Evolutionary conservation across 1,140 invertebrate species (phyloP), one percentile per base, ranked within the genome.

Genomic region (Plectrocnemia conspersa): DNA sequence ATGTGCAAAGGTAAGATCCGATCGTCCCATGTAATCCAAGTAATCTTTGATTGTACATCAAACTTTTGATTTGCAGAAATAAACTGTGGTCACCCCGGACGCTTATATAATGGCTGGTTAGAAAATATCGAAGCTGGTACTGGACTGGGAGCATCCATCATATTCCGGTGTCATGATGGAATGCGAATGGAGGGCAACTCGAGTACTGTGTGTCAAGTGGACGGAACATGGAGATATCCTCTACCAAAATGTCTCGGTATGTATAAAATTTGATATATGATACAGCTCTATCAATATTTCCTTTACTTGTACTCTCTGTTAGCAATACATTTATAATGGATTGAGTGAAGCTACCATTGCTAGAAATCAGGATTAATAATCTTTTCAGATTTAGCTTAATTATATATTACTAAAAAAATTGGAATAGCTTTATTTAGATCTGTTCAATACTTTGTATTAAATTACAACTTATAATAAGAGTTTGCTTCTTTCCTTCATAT

Each of bases 91-190:
- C 82, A 86, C 61, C 91, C 93, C 0, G 91, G 91, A 3, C 79
- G 84, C 16, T 76, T 98, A 1, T 91, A 89, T 77, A 97, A 98
- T 68, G 95, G 95, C 5, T 97, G 93, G 86, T 79, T 98, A 50
- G 92, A 97, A 70, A 94, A 94, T 63, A 89, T 90, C 44, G 89
- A 91, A 61, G 80, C 82, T 10, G 91, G 91, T 16, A 95, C 92
- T 4, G 89, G 85, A 0, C 78, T 95, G 18, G 93, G 93, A 0
- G 86, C 91, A 0, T 92, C 89, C 29, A 85, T 97, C 50, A 93
- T 95, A 64, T 98, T 95, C 71, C 82, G 92, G 15, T 98, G 96
- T 69, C 86, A 90, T 64, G 89, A 93, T 50, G 86, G 88, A 54
- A 97, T 96, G 89, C 85, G 85, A 58, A 85, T 97, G 67, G 85